Evolutionary conservation across 2,797 vertebrate genomes (phyloP), one percentile per base, ranked within the genome.

Genomic region (Gambusia yucatana): DNA sequence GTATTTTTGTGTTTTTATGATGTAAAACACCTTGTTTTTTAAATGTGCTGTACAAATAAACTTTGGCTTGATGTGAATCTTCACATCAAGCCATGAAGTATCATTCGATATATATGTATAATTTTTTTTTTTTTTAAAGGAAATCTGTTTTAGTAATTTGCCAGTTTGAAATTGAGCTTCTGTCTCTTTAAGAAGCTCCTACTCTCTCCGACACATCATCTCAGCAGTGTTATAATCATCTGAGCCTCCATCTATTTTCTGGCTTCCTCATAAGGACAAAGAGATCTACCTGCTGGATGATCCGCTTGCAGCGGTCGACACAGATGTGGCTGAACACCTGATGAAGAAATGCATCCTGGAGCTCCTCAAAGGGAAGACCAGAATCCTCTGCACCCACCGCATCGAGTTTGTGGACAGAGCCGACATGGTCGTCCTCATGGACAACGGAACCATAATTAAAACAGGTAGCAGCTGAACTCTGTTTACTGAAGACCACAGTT

Each of bases 211-310:
- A 25, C 48, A 50, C 17, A 22, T 5, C 46, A 47, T 47, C 46
- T 17, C 46, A 47, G 7, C 61, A 8, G 16, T 7, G 36, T 22
- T 55, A 25, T n/a, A 55, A n/a, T 55, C 52, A 11, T 25, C 25
- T 55, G 52, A 55, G 52, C 48, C 48, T 25, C 48, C 48, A 9
- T 61, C 14, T 8, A 5, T 3, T 39, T 33, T 57, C 30, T 30
- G 16, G 5, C 7, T 47, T 48, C 36, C 17, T 0, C 78, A 2
- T 50, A 74, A 99, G 98, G 96, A 98, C 57, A 99, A 99, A 90
- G 96, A 98, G 25, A 84, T 98, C 76, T 99, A 99, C 89, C 97
- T 99, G 48, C 96, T 99, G 0, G 98, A 99, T 33, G 98, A 99
- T 85, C 98, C 98, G 0, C 81, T 99, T 90, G 98, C 98, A 10